These are phyloP conservation scores for Ispidina picta DNA, from an alignment of 2,797 vertebrate genomes.

Conservation along the genomic window DNA sequence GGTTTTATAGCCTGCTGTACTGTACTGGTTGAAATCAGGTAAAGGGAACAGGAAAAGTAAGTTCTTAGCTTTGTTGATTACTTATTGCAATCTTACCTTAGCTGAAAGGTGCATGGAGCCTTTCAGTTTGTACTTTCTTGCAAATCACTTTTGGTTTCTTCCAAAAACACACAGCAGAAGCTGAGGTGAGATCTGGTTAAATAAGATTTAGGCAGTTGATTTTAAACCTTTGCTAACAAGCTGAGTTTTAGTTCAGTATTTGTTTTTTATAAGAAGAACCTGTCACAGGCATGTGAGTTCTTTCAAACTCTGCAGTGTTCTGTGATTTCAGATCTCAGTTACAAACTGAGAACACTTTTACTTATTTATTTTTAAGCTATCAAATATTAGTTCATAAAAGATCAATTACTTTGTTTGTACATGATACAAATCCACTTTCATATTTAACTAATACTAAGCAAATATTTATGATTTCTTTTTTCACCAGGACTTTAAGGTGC, in stretches of 20 bases:
- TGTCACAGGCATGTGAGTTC: not conserved
- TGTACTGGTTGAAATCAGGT: not conserved
- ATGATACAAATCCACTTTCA: not conserved
- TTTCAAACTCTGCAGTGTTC: not conserved
- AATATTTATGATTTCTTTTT: not conserved
- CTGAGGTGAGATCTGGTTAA: not conserved
- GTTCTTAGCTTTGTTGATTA: not conserved
- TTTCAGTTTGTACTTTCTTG: not conserved
- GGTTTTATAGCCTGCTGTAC: not conserved
- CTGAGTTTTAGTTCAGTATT: not conserved
- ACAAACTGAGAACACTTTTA: not conserved
- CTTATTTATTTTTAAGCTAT: not conserved
- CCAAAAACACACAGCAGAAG: not conserved
- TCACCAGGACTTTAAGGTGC: not conserved
- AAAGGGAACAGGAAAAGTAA: not conserved
- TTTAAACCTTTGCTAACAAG: not conserved
- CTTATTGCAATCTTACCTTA: not conserved
- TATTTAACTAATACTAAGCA: not conserved
- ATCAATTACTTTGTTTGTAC: not conserved
- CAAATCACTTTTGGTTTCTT: not conserved
- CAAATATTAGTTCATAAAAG: not conserved
- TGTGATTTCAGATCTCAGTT: not conserved
- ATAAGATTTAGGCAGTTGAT: not conserved
- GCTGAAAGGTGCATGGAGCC: not conserved
- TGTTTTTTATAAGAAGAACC: not conserved